Conservation (phyloP, 2,888 invertebrate species). For the Pherbina coryleti region DNA sequence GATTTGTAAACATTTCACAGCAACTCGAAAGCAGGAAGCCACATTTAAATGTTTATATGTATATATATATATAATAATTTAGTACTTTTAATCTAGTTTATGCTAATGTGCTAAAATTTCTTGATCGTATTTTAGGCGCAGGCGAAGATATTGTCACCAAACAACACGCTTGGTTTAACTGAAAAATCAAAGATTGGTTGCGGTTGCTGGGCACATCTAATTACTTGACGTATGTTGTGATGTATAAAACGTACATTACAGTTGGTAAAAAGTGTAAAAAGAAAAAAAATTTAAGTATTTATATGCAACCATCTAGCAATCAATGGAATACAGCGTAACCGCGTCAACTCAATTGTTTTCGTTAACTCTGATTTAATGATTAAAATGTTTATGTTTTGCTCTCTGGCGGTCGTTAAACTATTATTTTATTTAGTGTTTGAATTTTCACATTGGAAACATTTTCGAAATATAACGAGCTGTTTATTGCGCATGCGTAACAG, state of each 20-base stretch:
- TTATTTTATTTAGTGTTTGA: constrained; percentile 30
- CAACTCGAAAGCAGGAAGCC: background rate
- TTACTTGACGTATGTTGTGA: too few species aligned
- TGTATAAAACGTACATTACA: too few species aligned
- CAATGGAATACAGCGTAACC: background rate
- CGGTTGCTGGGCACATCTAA: constrained; percentile 6
- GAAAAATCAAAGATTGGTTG: background rate
- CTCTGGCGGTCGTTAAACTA: constrained; percentile 63
- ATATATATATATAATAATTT: background rate
- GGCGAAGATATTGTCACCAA: background rate
- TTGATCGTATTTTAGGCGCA: background rate
- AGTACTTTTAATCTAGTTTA: background rate
- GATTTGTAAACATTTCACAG: background rate
- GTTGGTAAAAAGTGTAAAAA: background rate
- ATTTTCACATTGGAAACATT: constrained; percentile 25
- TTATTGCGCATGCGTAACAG: constrained; percentile 52
- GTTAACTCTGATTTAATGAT: background rate
- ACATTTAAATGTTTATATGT: background rate
- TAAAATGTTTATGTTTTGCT: background rate
- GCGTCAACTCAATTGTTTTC: background rate
- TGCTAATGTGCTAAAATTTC: too few species aligned
- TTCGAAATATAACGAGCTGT: constrained; percentile 58
- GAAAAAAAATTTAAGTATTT: background rate
- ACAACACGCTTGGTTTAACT: background rate
- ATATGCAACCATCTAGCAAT: background rate